Base-by-base conservation (phyloP, 1,140 invertebrate species). In the Plectrocnemia conspersa region DNA sequence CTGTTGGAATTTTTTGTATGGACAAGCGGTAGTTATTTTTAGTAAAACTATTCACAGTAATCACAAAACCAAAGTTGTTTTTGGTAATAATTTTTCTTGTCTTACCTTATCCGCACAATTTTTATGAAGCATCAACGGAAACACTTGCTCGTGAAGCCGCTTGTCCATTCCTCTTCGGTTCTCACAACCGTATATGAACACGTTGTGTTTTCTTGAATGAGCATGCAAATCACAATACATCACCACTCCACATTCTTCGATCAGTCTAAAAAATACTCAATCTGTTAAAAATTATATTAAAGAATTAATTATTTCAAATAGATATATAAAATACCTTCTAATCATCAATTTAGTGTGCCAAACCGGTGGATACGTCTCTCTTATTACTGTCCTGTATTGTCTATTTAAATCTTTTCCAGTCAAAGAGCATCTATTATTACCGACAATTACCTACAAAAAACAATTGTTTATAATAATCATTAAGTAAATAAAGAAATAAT, bases 111-210 rank as follows among this genome's bases (percentile, higher is more conserved):
- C 90, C 13, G 90, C 85, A 45, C 89, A 84, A 72, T 94, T 94
- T 76, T 93, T 93, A 66, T 91, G 87, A 36, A 95, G 71, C 89
- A 96, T 94, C 33, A 92, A 69, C 1, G 92, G 92, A 73, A 94
- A 95, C 22, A 95, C 84, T 75, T 93, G 88, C 70, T 95, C 91
- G 25, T 87, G 82, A 15, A 94, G 74, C 66, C 79, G 81, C 64
- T 82, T 85, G n/a, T 88, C 85, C 29, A 82, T 78, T 63, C 82
- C 81, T 63, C 85, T 78, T 64, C 87, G 81, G 71, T 87, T 93
- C 76, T 96, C 91, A 76, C 93, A 97, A 59, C 95, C 94, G 71
- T 96, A 97, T 61, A 96, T 85, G 68, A 98, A 98, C 63, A 97
- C 84, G 71, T 97, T 97, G 70, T 94, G 90, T 68, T 88, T 88